Conservation (phyloP, 1,140 invertebrate genomes). For the Drosophila nannoptera region DNA sequence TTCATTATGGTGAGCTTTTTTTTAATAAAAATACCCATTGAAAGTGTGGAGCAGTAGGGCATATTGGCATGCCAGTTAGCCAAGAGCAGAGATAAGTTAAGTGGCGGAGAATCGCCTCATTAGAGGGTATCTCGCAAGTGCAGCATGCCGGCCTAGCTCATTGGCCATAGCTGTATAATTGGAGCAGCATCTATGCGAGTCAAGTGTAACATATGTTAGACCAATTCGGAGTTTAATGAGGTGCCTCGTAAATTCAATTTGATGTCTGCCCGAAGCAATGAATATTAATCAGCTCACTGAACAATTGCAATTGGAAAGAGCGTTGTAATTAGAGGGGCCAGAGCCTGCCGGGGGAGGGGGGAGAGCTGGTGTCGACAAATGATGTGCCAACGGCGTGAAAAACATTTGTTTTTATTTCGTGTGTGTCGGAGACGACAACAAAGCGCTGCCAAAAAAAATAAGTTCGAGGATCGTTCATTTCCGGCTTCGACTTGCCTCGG, state of each 20-base stretch:
- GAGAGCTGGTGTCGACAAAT: slow-evolving; percentile 52
- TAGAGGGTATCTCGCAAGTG: not conserved
- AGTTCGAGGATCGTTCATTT: slow-evolving; percentile 39
- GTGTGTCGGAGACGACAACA: slow-evolving; percentile 14
- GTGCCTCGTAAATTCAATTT: slow-evolving; percentile 64
- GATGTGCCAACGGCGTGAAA: slow-evolving; percentile 58
- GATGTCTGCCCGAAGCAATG: slow-evolving; percentile 51
- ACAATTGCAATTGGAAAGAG: slow-evolving; percentile 57
- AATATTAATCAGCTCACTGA: slow-evolving; percentile 72
- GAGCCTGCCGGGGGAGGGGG: not conserved
- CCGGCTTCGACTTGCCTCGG: slow-evolving; percentile 37
- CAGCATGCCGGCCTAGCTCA: not conserved
- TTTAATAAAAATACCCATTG: not conserved
- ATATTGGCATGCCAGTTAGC: not conserved
- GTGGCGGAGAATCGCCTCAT: no score
- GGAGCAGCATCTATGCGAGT: slow-evolving; percentile 16
- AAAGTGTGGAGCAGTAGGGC: not conserved
- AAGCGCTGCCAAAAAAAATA: slow-evolving; percentile 48
- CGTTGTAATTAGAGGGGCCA: slow-evolving; percentile 39
- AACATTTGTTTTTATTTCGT: slow-evolving; percentile 13
- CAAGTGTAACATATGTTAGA: slow-evolving; percentile 62
- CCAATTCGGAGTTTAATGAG: slow-evolving; percentile 56
- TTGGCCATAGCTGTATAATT: slow-evolving; percentile 35
- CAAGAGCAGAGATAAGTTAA: not conserved
- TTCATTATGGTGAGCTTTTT: slow-evolving; percentile 2